Percentiles rank a stretch among this genome's conserved stretches.
phyloP scores from a whole-genome alignment of 2,113 vertebrate species.

The Macheiramphus alcinus region DNA sequence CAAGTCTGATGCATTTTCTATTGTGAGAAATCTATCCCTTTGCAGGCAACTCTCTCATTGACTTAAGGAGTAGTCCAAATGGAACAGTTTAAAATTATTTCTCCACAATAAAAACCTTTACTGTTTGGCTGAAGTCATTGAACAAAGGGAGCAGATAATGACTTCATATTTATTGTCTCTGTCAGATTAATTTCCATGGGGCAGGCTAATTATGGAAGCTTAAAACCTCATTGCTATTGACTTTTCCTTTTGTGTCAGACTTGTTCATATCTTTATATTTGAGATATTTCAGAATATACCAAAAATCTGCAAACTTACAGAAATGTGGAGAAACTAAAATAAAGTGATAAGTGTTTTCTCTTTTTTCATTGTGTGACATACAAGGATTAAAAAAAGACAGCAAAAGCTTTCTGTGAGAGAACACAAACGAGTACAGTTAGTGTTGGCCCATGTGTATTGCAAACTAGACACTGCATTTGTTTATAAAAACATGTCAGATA shows the following conservation, averaged over 20 bases:
- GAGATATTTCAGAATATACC: background rate
- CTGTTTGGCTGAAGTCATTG: background rate
- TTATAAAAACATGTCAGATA: background rate
- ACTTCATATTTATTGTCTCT: background rate
- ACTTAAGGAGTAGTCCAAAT: background rate
- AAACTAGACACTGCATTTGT: background rate
- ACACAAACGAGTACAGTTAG: background rate
- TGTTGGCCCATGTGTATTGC: background rate
- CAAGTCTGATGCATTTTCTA: background rate
- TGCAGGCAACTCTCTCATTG: background rate
- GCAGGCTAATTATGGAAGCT: background rate
- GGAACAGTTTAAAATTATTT: background rate
- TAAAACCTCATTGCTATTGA: background rate
- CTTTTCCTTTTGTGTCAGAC: background rate
- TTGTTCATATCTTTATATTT: conserved; percentile 1
- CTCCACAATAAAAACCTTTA: background rate
- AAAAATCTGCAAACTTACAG: background rate
- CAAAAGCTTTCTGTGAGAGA: background rate
- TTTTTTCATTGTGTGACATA: background rate
- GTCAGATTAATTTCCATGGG: background rate
- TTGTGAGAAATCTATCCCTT: background rate
- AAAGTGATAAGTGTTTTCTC: background rate
- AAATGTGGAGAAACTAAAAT: background rate
- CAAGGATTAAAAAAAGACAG: background rate
- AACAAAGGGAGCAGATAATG: background rate